Conservation (phyloP, 2,113 vertebrate genomes). For the Macroglossus sobrinus region DNA sequence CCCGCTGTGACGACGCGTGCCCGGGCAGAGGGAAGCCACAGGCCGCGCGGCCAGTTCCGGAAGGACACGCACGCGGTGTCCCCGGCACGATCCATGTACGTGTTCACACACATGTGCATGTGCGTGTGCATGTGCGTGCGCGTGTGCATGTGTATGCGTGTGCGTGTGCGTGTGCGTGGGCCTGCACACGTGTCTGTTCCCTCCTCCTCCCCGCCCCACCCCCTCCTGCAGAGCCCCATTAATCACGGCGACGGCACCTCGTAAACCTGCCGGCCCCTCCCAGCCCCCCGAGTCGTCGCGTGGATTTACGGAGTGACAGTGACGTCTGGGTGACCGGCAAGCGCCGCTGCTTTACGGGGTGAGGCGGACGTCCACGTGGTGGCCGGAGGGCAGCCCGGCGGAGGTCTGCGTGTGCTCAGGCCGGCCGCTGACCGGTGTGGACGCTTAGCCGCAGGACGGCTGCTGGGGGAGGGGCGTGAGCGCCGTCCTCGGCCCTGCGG, state of each 20-base stretch:
- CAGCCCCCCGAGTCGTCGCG: accelerated
- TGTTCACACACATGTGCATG: accelerated
- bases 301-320: slow-evolving; percentile 75
- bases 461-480: background rate
- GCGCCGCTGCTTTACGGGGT: slow-evolving; percentile 30
- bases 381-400: background rate
- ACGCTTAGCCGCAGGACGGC: accelerated
- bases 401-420: accelerated
- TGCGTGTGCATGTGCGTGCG: accelerated
- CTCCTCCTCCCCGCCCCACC: accelerated
- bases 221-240: background rate
- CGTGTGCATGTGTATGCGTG: accelerated
- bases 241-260: slow-evolving; percentile 65
- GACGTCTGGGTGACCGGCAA: slow-evolving; percentile 60
- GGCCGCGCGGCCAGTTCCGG: background rate
- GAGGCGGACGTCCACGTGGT: slow-evolving; percentile 34
- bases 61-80: background rate
- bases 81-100: background rate
- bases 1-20: background rate
- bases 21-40: accelerated
- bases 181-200: accelerated
- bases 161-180: too few relatives aligned
- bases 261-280: slow-evolving; percentile 67
- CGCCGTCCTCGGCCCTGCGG: accelerated
- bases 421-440: accelerated